Base-by-base conservation (phyloP, 2,797 vertebrate genomes). In the Pseudochirops corinnae region DNA sequence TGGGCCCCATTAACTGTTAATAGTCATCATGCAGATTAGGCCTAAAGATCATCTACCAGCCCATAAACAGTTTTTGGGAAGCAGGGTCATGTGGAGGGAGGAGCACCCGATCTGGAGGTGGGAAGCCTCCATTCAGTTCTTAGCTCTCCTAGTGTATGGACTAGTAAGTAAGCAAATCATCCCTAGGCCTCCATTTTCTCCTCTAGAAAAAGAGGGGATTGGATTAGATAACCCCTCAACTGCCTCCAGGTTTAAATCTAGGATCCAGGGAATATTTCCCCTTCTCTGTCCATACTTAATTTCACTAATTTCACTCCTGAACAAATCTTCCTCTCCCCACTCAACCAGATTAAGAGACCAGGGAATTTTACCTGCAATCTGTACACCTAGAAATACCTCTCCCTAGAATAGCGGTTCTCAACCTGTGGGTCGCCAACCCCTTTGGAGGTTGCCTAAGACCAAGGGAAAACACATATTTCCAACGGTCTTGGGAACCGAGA, bases 1-100 rank as follows among this genome's bases (percentile, higher is more conserved):
- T 87, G 21, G 74, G 39, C 18, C 7, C 74, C 39, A 46, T 87
- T 92, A n/a, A 55, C 52, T 93, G 92, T 82, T 94, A 94, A 94
- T 90, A 91, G 14, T 56, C 46, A 50, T 12, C 87, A 53, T 92
- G 46, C 3, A 46, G 5, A 5, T 55, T 12, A 50, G n/a, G n/a
- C 11, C 93, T 52, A 33, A 55, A 31, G 31, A 95, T 93, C 7
- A 28, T 31, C 56, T 62, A 50, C 21, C 12, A 6, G 39, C 39
- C 74, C 39, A 87, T 87, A 87, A 46, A 87, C 74, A 87, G 39
- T 18, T 87, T 87, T 87, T 46, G 74, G 39, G 74, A 87, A 87
- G 21, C 74, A 87, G 74, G 6, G 10, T 87, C 39, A 87, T 50
- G 21, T 87, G 74, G 74, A 87, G n/a, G 21, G 13, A 14, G 46